Percentiles rank a stretch among this genome's conserved stretches.
Conservation (phyloP, 2,888 invertebrate genomes). For the Hirudinaria manillensis region DNA sequence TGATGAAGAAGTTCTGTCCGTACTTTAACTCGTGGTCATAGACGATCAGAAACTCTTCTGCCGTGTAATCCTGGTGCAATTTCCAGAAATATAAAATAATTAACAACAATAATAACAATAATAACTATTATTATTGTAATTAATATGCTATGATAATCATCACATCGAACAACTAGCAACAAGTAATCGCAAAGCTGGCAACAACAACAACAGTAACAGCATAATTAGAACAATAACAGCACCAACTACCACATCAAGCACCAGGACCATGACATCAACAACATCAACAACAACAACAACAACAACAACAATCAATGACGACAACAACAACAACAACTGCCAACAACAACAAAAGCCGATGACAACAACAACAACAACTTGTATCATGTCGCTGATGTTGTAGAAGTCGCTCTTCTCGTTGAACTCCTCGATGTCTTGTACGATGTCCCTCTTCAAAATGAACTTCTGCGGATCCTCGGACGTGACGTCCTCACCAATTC, state of each 20-base stretch:
- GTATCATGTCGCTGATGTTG: conserved; percentile 1
- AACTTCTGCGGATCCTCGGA: conserved; percentile 49
- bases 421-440: conserved; percentile 20
- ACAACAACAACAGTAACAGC: no score
- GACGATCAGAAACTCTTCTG: conserved; percentile 51
- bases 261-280: no score
- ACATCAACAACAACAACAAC: no score
- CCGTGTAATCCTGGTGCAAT: conserved; percentile 47
- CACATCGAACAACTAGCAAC: background rate
- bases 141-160: background rate
- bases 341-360: no score
- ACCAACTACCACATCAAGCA: no score
- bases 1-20: conserved; percentile 54
- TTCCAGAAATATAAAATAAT: background rate
- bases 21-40: conserved; percentile 53
- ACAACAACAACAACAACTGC: no score
- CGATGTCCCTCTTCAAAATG: conserved; percentile 50
- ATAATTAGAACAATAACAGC: no score
- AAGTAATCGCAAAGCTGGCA: background rate
- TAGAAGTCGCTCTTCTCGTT: conserved; percentile 17
- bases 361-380: no score
- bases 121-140: background rate
- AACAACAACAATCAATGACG: no score
- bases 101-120: background rate
- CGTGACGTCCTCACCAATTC: conserved; percentile 51